These are phyloP conservation scores for Phenganax marumi DNA, from an alignment of 92 coral and sea anemone genomes.

Conservation along the genomic window DNA sequence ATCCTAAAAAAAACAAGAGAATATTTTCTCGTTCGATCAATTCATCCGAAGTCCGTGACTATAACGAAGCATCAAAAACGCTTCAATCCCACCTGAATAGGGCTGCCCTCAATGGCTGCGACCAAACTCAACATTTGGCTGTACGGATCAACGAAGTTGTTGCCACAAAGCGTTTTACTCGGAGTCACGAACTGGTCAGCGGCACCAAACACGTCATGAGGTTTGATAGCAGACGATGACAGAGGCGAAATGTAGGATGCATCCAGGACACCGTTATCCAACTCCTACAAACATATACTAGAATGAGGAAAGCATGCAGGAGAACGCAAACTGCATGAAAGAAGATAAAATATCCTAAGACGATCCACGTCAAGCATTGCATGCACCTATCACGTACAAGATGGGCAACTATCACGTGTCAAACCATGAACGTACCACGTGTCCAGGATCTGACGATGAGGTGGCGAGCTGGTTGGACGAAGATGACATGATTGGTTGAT, in stretches of 20 bases:
- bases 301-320: too few relatives aligned
- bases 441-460: background rate
- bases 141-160: constrained; percentile 23
- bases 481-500: constrained; percentile 32
- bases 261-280: constrained; percentile 18
- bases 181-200: constrained; percentile 80
- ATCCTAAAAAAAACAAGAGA: background rate
- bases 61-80: too few relatives aligned
- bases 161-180: constrained; percentile 57
- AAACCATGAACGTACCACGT: constrained; percentile 22
- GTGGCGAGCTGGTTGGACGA: background rate
- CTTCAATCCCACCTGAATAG: constrained; percentile 16
- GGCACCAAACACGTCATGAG: constrained; percentile 85
- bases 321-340: too few relatives aligned
- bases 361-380: background rate
- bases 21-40: background rate
- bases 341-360: background rate
- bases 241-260: constrained; percentile 57
- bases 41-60: background rate
- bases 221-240: constrained; percentile 69
- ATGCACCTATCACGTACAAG: background rate
- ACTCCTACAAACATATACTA: constrained; percentile 66
- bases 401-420: background rate
- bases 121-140: constrained; percentile 3
- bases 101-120: constrained; percentile 8